A percentile compares a stretch with the other conserved stretches of the same genome.
Conservation (phyloP, 2,113 vertebrate genomes). For the Lonchura striata region DNA sequence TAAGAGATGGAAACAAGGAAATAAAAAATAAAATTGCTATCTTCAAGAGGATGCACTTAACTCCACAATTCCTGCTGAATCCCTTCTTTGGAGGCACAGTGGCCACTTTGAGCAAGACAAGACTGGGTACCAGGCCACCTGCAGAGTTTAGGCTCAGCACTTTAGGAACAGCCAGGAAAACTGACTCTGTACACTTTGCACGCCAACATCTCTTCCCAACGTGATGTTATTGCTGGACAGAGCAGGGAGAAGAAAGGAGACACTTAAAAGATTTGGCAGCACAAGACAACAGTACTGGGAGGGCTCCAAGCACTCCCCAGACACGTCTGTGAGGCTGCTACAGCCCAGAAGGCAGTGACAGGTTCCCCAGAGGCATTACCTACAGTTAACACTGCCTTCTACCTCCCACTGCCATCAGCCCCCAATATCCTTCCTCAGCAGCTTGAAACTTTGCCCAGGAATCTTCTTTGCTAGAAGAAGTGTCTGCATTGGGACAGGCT, state of each 20-base stretch:
- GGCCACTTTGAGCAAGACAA: neutral
- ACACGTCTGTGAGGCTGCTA: neutral
- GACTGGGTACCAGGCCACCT: neutral
- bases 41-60: conserved; percentile 24
- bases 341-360: neutral
- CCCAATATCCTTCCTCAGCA: neutral
- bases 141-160: neutral
- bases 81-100: neutral
- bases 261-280: neutral
- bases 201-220: neutral
- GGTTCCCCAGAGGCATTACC: neutral
- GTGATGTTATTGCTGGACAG: conserved; percentile 71
- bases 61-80: neutral
- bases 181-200: neutral
- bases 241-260: conserved; percentile 30
- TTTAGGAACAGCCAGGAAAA: conserved; percentile 3
- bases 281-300: neutral
- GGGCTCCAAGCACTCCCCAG: neutral
- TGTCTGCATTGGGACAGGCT: neutral
- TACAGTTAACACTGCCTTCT: neutral
- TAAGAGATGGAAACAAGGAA: conserved; percentile 48
- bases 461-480: neutral
- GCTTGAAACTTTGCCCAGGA: neutral
- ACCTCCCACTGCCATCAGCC: neutral
- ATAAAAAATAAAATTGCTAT: conserved; percentile 35